Percentiles rank a stretch among this genome's conserved stretches.
These are phyloP conservation scores for Idaea straminata DNA, from an alignment of 2,888 invertebrate genomes.

Conservation along the genomic window DNA sequence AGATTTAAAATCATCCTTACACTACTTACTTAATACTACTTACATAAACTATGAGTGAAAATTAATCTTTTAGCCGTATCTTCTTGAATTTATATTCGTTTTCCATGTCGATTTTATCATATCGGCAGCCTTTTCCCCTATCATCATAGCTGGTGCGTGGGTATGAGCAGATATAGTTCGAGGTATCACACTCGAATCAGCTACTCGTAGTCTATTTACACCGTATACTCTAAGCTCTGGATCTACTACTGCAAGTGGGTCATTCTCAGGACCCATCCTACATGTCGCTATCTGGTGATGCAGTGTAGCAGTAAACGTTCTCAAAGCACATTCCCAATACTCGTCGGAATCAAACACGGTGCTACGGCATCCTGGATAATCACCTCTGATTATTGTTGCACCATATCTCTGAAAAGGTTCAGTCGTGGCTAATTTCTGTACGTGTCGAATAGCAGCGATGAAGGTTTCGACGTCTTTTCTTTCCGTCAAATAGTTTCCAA, in stretches of 20 bases:
- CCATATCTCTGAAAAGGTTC: slow-evolving; percentile 81
- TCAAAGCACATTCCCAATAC: slow-evolving; percentile 86
- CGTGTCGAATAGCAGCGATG: slow-evolving; percentile 81
- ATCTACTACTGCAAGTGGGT: slow-evolving; percentile 83
- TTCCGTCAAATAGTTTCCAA: slow-evolving; percentile 89
- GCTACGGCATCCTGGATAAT: slow-evolving; percentile 75
- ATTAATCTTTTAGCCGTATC: neutral
- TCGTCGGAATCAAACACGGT: slow-evolving; percentile 79
- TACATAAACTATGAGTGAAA: neutral
- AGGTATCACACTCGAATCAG: slow-evolving; percentile 85
- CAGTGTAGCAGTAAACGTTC: slow-evolving; percentile 80
- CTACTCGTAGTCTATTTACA: slow-evolving; percentile 80
- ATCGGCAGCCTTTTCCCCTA: slow-evolving; percentile 86
- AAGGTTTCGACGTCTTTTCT: slow-evolving; percentile 80
- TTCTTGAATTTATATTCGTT: neutral
- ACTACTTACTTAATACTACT: neutral
- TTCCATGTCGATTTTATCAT: slow-evolving; percentile 79
- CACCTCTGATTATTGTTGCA: slow-evolving; percentile 71
- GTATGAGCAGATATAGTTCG: slow-evolving; percentile 83
- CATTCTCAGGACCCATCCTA: slow-evolving; percentile 84
- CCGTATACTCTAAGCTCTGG: slow-evolving; percentile 82
- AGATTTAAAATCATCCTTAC: neutral
- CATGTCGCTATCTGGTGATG: slow-evolving; percentile 85
- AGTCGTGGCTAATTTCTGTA: slow-evolving; percentile 79
- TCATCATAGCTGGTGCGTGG: slow-evolving; percentile 84